A percentile compares a stretch with the other conserved stretches of the same genome.
Conservation (phyloP, 2,888 invertebrate species). For the Melipona bicolor region DNA sequence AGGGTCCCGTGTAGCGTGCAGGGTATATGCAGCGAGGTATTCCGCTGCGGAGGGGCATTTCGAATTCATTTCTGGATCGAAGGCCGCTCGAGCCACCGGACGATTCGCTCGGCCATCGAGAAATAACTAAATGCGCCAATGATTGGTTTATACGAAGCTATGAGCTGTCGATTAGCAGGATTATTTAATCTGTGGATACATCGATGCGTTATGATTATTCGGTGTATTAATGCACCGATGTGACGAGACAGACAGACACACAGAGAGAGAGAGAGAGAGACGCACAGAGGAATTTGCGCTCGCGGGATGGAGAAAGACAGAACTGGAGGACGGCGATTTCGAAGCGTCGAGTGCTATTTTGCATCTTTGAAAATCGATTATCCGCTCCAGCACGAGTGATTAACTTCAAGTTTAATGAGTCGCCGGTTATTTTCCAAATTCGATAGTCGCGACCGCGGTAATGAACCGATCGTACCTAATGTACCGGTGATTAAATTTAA, state of each 20-base stretch:
- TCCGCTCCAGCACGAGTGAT: constrained; percentile 45
- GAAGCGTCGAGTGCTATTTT: constrained; percentile 26
- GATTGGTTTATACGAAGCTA: constrained; percentile 63
- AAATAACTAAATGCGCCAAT: constrained; percentile 50
- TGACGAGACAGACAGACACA: neutral
- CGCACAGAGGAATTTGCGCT: neutral
- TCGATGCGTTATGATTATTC: constrained; percentile 62
- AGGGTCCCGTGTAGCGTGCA: neutral
- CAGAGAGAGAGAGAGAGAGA: too few species aligned
- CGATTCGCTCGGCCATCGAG: constrained; percentile 25
- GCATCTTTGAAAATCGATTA: constrained; percentile 55
- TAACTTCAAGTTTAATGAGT: constrained; percentile 58
- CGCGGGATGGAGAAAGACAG: neutral
- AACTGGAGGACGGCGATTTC: constrained; percentile 26
- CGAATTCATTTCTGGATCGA: constrained; percentile 44
- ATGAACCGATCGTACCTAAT: constrained; percentile 61
- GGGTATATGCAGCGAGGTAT: constrained; percentile 26
- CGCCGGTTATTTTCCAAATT: constrained; percentile 49
- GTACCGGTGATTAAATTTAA: constrained; percentile 58
- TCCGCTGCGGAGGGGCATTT: constrained; percentile 45
- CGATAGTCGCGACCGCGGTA: constrained; percentile 27
- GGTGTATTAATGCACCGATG: constrained; percentile 26
- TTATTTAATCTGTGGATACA: constrained; percentile 61
- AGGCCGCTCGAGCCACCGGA: neutral
- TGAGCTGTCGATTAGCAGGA: constrained; percentile 61